Percentiles rank a stretch among this genome's conserved stretches.
phyloP scores from a whole-genome alignment of 2,113 vertebrate species.

The Bufo gargarizans region DNA sequence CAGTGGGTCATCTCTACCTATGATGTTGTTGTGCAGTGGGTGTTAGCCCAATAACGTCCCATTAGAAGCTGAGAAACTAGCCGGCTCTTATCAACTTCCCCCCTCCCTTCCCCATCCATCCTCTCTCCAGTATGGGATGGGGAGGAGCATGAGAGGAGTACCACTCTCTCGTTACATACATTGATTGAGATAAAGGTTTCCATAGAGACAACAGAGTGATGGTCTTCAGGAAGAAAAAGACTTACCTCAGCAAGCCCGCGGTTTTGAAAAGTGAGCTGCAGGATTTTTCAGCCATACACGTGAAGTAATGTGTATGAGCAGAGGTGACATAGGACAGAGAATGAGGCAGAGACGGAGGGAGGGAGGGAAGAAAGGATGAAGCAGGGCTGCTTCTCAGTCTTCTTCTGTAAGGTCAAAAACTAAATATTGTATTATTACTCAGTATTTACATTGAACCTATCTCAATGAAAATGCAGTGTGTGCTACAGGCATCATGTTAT shows the following conservation, averaged over 20 bases:
- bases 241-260: conserved; percentile 59
- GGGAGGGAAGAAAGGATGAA: conserved; percentile 13
- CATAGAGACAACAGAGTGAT: conserved; percentile 55
- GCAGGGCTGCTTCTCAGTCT: background rate
- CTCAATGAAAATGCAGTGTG: no score
- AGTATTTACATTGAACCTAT: no score
- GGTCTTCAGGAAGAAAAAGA: conserved; percentile 49
- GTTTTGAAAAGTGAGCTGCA: conserved; percentile 59
- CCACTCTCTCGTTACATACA: conserved; percentile 52
- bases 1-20: conserved; percentile 36
- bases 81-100: conserved; percentile 38
- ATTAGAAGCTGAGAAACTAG: conserved; percentile 55
- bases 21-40: conserved; percentile 48
- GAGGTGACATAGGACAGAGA: conserved; percentile 33
- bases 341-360: conserved; percentile 8
- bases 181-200: conserved; percentile 57
- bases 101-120: conserved; percentile 43
- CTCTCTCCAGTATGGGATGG: conserved; percentile 54
- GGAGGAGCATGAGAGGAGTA: conserved; percentile 48
- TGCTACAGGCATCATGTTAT: no score
- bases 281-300: conserved; percentile 39
- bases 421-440: background rate
- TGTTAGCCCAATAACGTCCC: conserved; percentile 44
- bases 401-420: conserved; percentile 27
- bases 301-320: conserved; percentile 22